Base-by-base conservation (phyloP, 2,888 invertebrate species). In the Ophion obscuratus region DNA sequence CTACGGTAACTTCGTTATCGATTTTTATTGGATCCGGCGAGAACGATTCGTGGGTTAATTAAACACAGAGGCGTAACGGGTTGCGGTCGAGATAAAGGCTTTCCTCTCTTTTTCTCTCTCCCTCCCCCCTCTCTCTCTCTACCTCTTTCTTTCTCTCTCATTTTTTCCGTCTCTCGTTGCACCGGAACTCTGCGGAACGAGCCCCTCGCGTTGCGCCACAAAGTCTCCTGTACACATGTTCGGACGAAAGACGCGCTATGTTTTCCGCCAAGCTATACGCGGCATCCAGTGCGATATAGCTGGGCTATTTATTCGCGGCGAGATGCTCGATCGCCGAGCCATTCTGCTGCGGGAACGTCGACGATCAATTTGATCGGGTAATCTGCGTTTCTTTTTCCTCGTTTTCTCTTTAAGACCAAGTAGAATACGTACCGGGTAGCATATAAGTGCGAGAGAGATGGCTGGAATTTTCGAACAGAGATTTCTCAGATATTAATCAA, bases 1-100 rank as follows among this genome's bases (percentile, higher is more conserved):
- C 87, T 87, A 81, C 87, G 84, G 86, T 84, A 87, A 88, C 88
- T 86, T 87, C 84, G 86, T 87, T 87, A 88, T 88, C 88, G 87
- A 87, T 81, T 87, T 81, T 85, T 84, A 86, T 83, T 85, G 86
- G 66, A 71, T 75, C 80, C 20, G 74, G 47, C 78, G 57, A 73
- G 73, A 74, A 70, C 86, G 86, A 85, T 87, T 86, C 78, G 83
- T 86, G 81, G 88, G 80, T 87, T 86, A 87, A 88, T 87, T 86
- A 88, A 87, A 77, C 83, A 87, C 73, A 84, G 85, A 78, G 81
- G 71, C 84, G 77, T 85, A 84, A 84, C 84, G 83, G 80, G 68
- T 62, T 68, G 83, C 44, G 76, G 36, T 73, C 53, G 67, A 86
- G 85, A 82, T 85, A 80, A 77, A 83, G 86, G 24, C 62, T 67